A percentile compares a stretch with the other conserved stretches of the same genome.
These are phyloP conservation scores for Epinotia demarniana DNA, from an alignment of 2,888 invertebrate genomes.

Conservation along the genomic window DNA sequence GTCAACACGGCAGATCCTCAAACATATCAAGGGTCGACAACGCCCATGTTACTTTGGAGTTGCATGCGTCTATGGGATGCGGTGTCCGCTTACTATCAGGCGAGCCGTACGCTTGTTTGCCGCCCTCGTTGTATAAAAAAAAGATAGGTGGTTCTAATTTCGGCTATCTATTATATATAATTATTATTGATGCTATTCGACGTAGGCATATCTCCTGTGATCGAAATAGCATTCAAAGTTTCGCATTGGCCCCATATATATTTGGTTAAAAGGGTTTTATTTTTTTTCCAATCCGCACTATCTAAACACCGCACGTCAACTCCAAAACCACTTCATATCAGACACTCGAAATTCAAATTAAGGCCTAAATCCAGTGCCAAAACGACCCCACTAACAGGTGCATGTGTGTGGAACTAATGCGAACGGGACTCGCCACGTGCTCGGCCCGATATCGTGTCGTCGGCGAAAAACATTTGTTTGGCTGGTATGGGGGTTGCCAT, in stretches of 20 bases:
- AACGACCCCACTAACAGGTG: slow-evolving; percentile 62
- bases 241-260: not conserved
- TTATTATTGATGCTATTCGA: too few relatives aligned
- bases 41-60: too few relatives aligned
- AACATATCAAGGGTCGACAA: too few relatives aligned
- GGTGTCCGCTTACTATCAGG: too few relatives aligned
- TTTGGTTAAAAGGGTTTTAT: not conserved
- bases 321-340: slow-evolving; percentile 37
- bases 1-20: too few relatives aligned
- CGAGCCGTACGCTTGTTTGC: too few relatives aligned
- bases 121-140: too few relatives aligned
- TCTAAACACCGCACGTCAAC: not conserved
- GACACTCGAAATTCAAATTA: slow-evolving; percentile 63
- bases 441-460: slow-evolving; percentile 59
- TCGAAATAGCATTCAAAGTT: too few relatives aligned
- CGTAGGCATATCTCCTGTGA: too few relatives aligned
- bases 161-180: too few relatives aligned
- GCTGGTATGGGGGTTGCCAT: slow-evolving; percentile 36
- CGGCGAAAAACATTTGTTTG: slow-evolving; percentile 61
- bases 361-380: slow-evolving; percentile 58
- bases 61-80: too few relatives aligned
- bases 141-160: too few relatives aligned
- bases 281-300: not conserved
- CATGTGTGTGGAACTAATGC: slow-evolving; percentile 75
- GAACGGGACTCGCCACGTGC: slow-evolving; percentile 61